These are phyloP conservation scores for Heptranchias perlo DNA, from an alignment of 2,113 vertebrate genomes.

Conservation along the genomic window DNA sequence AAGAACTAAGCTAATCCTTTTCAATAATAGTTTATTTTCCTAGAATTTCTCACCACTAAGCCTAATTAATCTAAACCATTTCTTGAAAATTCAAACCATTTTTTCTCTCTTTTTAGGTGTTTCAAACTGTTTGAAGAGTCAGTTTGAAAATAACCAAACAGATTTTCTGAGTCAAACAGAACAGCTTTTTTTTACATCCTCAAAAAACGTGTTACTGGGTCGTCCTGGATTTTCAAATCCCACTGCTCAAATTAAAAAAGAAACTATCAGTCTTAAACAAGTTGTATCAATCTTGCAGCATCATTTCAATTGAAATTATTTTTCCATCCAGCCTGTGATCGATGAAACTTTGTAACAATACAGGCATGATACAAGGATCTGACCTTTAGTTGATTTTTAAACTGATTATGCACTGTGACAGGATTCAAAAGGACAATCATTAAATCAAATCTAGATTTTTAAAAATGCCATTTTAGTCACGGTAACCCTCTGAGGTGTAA, in stretches of 20 bases:
- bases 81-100: neutral
- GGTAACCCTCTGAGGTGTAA: neutral
- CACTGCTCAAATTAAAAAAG: neutral
- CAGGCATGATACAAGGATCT: neutral
- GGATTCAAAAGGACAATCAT: neutral
- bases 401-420: neutral
- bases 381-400: no score
- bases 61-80: neutral
- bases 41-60: neutral
- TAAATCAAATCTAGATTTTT: neutral
- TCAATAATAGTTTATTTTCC: neutral
- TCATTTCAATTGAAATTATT: neutral
- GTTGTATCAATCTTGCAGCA: neutral
- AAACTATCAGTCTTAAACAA: neutral
- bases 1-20: neutral
- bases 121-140: neutral
- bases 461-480: neutral
- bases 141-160: neutral
- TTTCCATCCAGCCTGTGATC: neutral
- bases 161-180: neutral
- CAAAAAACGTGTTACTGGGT: neutral
- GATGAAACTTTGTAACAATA: neutral
- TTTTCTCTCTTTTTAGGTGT: neutral
- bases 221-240: neutral
- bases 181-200: neutral